phyloP scores from a whole-genome alignment of 2,113 vertebrate species.

The Atherinomorus stipes region DNA sequence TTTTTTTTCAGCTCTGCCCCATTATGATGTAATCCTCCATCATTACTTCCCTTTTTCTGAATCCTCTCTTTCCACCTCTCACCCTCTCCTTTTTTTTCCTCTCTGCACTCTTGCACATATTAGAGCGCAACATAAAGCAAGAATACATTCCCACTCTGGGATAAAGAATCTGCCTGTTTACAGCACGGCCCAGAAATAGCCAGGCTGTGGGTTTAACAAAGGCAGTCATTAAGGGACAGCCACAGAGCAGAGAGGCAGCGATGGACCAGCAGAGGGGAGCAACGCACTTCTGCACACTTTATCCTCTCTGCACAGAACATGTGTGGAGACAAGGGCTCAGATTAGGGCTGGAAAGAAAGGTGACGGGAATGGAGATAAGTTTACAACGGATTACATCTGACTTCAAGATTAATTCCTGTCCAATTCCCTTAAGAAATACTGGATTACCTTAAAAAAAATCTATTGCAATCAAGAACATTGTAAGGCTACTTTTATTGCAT shows the following conservation, averaged over 20 bases:
- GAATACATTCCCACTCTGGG: conserved; percentile 77
- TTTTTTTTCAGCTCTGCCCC: not conserved
- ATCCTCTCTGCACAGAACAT: not conserved
- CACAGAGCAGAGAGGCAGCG: conserved; percentile 39
- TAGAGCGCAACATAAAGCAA: conserved; percentile 42
- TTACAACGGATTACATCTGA: not conserved
- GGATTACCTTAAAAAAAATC: no score
- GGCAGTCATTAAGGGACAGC: conserved; percentile 76
- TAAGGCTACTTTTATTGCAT: not conserved
- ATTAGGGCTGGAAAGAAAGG: not conserved
- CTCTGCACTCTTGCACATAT: conserved; percentile 5
- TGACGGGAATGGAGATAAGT: not conserved
- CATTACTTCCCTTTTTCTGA: not conserved
- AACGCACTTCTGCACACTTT: conserved; percentile 23
- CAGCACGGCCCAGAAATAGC: conserved; percentile 81
- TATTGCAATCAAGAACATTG: not conserved
- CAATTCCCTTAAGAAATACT: not conserved
- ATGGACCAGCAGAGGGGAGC: conserved; percentile 61
- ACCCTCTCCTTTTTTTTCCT: not conserved
- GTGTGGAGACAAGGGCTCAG: not conserved
- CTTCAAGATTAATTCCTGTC: not conserved
- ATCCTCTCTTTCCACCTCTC: not conserved
- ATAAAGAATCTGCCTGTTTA: conserved; percentile 83
- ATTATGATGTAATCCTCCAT: not conserved
- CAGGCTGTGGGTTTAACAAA: conserved; percentile 83